Conservation (phyloP, 2,797 vertebrate species). For the Argya squamiceps region DNA sequence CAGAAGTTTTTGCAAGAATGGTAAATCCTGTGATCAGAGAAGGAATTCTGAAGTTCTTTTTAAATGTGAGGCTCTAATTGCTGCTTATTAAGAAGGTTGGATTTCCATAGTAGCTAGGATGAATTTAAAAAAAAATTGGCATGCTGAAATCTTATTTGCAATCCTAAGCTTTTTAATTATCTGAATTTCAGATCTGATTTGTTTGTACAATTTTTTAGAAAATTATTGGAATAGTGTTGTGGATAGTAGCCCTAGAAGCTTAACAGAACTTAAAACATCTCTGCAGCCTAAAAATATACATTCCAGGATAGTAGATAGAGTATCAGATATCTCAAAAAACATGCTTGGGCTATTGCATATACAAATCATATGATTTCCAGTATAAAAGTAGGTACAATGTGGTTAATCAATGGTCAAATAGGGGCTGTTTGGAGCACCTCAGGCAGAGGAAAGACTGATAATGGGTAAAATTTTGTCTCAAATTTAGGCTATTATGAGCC, state of each 20-base stretch:
- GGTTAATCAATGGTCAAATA: neutral
- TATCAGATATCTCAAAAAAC: neutral
- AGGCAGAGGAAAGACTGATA: neutral
- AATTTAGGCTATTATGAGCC: neutral
- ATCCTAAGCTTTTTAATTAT: neutral
- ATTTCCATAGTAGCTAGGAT: neutral
- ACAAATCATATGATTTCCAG: neutral
- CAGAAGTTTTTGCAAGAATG: neutral
- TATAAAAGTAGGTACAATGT: neutral
- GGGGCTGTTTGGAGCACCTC: neutral
- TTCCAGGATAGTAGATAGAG: neutral
- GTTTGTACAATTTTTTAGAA: neutral
- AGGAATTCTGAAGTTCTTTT: neutral
- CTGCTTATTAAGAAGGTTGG: neutral
- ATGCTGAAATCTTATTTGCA: neutral
- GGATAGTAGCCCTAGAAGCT: neutral
- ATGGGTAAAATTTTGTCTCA: neutral
- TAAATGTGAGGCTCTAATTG: neutral
- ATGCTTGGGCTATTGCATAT: neutral
- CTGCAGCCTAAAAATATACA: neutral
- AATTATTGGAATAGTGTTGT: neutral
- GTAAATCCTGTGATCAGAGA: neutral
- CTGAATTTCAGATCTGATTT: neutral
- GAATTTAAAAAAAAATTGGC: neutral
- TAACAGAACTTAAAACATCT: neutral